Conservation (phyloP, 2,797 vertebrate genomes). For the Fistularia commersonii region DNA sequence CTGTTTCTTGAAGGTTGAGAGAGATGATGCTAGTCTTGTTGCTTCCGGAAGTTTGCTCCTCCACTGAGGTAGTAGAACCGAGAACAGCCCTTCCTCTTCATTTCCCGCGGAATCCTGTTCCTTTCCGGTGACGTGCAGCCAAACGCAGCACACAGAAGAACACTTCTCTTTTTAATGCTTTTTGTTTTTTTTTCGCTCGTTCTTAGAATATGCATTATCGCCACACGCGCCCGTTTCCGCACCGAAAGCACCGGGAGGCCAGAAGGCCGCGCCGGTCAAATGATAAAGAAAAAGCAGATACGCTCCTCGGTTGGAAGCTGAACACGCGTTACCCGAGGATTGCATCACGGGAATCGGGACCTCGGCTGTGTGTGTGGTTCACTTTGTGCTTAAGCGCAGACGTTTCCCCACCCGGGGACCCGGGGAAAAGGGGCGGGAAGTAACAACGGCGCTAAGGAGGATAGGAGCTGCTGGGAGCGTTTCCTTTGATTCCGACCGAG, state of each 20-base stretch:
- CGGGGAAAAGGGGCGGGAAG: constrained; percentile 47
- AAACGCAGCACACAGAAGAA: too few relatives aligned
- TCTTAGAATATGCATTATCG: too few relatives aligned
- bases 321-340: constrained; percentile 52
- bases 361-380: constrained; percentile 50
- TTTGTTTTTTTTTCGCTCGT: too few relatives aligned
- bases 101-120: too few relatives aligned
- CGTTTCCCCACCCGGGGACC: constrained; percentile 31
- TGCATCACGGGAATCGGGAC: constrained; percentile 61
- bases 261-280: constrained; percentile 37
- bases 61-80: too few relatives aligned
- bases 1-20: too few relatives aligned
- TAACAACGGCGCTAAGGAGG: constrained; percentile 40
- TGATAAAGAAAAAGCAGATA: constrained; percentile 36
- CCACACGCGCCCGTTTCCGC: too few relatives aligned
- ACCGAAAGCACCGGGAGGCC: constrained; percentile 20
- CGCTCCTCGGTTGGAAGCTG: constrained; percentile 31
- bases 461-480: constrained; percentile 28
- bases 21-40: too few relatives aligned
- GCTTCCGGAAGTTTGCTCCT: too few relatives aligned
- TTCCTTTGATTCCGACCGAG: constrained; percentile 64
- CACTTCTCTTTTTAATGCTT: too few relatives aligned
- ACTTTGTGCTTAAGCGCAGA: constrained; percentile 40
- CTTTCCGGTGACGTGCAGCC: too few relatives aligned
- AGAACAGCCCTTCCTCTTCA: too few relatives aligned